A percentile compares a stretch with the other conserved stretches of the same genome.
These are phyloP conservation scores for Eupithecia vulgata DNA, from an alignment of 2,888 invertebrate species.

Conservation along the genomic window DNA sequence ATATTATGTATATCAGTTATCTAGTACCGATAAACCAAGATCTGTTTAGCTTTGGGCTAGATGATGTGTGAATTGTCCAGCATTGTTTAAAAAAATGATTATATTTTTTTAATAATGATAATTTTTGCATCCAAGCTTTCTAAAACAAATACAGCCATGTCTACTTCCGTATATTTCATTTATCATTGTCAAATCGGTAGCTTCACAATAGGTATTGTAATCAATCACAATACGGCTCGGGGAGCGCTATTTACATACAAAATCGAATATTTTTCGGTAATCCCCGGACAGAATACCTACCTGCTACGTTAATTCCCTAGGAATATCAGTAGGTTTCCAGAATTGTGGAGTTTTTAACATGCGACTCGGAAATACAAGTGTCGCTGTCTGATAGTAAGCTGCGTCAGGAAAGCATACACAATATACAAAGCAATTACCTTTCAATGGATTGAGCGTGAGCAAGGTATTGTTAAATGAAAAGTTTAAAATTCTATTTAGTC, in stretches of 20 bases:
- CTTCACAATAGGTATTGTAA: slow-evolving; percentile 27
- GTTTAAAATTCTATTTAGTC: too few relatives aligned
- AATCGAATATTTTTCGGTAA: slow-evolving; percentile 36
- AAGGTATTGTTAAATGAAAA: background rate
- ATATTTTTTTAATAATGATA: too few relatives aligned
- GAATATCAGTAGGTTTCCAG: slow-evolving; percentile 20
- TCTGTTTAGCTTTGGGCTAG: too few relatives aligned
- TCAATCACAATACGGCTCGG: slow-evolving; percentile 32
- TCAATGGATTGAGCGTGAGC: background rate
- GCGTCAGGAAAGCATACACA: background rate
- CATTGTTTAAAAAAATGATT: too few relatives aligned
- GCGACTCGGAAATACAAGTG: background rate
- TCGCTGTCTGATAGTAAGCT: background rate
- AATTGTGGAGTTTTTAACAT: slow-evolving; percentile 4
- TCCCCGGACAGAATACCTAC: slow-evolving; percentile 24
- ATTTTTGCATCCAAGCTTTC: background rate
- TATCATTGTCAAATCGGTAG: slow-evolving; percentile 12
- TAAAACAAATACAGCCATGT: background rate
- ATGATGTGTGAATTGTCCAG: too few relatives aligned
- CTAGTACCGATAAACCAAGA: too few relatives aligned
- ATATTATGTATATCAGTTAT: too few relatives aligned
- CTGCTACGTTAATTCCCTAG: slow-evolving; percentile 17
- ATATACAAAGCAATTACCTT: background rate
- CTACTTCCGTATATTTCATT: slow-evolving; percentile 5
- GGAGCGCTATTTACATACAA: slow-evolving; percentile 32